A percentile compares a stretch with the other conserved stretches of the same genome.
Evolutionary conservation across 1,140 invertebrate species (phyloP).

Genomic region (Cydia strobilella): DNA sequence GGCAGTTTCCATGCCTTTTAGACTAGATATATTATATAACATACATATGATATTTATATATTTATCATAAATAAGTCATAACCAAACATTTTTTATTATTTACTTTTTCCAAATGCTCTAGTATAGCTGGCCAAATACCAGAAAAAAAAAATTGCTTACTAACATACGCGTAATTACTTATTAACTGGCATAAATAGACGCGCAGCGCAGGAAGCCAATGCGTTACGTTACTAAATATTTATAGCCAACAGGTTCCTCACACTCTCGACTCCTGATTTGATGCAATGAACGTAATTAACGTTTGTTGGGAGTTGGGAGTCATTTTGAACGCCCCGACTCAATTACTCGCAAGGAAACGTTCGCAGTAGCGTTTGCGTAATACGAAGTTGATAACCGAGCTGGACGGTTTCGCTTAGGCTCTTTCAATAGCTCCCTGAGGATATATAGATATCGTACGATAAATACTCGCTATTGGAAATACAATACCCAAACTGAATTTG

Average conservation of each 20-base stretch:
- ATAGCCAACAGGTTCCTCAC: slow-evolving; percentile 6
- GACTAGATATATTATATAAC: no score
- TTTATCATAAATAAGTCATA: no score
- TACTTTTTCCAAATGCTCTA: no score
- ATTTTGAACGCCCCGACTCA: slow-evolving; percentile 55
- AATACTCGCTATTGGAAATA: not conserved
- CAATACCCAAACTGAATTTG: not conserved
- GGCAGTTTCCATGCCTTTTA: no score
- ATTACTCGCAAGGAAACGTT: slow-evolving; percentile 59
- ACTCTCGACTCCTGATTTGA: slow-evolving; percentile 14
- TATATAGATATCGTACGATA: not conserved
- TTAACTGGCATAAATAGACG: slow-evolving; percentile 23
- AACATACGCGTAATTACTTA: not conserved
- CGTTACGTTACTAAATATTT: slow-evolving; percentile 1
- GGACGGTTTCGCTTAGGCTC: slow-evolving; percentile 30
- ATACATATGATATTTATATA: no score
- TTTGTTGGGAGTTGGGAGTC: slow-evolving; percentile 44
- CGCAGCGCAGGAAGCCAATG: slow-evolving; percentile 45
- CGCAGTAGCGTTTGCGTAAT: slow-evolving; percentile 59
- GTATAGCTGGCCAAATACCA: no score
- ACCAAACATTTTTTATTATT: no score
- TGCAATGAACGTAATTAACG: slow-evolving; percentile 38
- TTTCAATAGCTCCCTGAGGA: not conserved
- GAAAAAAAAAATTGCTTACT: no score
- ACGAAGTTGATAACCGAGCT: slow-evolving; percentile 40